Evolutionary conservation across 1,140 invertebrate species (phyloP).

Genomic region (Ephestia elutella): DNA sequence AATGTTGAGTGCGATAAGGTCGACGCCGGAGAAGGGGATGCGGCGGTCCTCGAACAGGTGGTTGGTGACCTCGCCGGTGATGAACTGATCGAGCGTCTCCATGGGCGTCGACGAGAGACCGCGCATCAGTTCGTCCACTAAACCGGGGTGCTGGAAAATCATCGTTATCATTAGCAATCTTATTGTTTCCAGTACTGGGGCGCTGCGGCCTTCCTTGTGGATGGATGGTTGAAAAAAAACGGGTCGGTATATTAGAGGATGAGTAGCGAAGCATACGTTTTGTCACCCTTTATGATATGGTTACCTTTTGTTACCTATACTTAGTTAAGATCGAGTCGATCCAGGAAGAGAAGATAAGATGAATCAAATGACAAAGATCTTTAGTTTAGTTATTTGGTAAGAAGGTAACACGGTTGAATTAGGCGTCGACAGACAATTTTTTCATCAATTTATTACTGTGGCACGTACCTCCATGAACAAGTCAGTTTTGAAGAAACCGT

Average conservation of each 20-base stretch:
- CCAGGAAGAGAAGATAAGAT: too few species aligned
- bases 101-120: constrained; percentile 92
- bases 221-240: too few species aligned
- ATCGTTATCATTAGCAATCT: not conserved
- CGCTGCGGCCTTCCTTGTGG: too few species aligned
- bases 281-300: too few species aligned
- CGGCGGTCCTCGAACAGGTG: constrained; percentile 92
- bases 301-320: too few species aligned
- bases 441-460: not conserved
- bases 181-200: too few species aligned
- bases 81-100: constrained; percentile 95
- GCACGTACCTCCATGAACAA: constrained; percentile 81
- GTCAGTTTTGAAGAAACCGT: constrained; percentile 96
- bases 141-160: constrained; percentile 76
- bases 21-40: constrained; percentile 89
- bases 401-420: too few species aligned
- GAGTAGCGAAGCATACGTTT: too few species aligned
- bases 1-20: constrained; percentile 88
- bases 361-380: too few species aligned
- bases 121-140: constrained; percentile 90
- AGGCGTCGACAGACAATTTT: too few species aligned
- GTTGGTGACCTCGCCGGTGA: constrained; percentile 95
- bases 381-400: too few species aligned
- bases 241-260: not conserved
- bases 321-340: too few species aligned